Percentiles rank a stretch among this genome's conserved stretches.
Conservation (phyloP, 2,797 vertebrate species). For the Poliocrania exsul region DNA sequence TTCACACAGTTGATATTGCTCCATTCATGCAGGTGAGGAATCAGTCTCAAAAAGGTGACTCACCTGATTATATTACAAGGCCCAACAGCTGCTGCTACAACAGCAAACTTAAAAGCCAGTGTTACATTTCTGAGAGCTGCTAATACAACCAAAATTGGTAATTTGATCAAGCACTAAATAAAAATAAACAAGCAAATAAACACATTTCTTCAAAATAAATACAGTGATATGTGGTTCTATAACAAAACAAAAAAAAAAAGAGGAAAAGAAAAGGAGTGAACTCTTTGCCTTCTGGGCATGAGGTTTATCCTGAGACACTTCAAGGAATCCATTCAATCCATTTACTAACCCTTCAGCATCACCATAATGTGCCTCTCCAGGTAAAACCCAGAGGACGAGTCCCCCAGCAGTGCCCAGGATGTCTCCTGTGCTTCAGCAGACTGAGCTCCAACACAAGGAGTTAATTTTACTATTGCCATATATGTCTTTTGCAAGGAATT, state of each 20-base stretch:
- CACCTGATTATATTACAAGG: background rate
- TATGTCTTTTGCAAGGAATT: background rate
- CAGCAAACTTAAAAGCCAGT: background rate
- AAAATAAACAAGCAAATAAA: background rate
- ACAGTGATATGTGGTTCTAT: background rate
- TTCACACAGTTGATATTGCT: background rate
- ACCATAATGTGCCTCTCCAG: background rate
- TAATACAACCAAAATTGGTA: background rate
- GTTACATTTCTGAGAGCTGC: background rate
- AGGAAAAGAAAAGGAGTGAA: fast-evolving
- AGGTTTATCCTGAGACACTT: background rate
- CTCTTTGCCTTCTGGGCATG: background rate
- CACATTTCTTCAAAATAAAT: background rate
- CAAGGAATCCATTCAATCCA: background rate
- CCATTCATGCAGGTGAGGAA: background rate
- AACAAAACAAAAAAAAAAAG: fast-evolving
- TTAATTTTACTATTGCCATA: background rate
- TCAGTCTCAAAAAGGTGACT: background rate
- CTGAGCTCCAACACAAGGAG: background rate
- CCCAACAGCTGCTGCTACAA: background rate
- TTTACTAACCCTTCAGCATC: background rate
- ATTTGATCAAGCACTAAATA: background rate
- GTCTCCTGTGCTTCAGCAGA: background rate
- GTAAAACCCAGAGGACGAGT: background rate
- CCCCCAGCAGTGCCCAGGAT: background rate